Base-by-base conservation (phyloP, 2,888 invertebrate species). In the Clostera curtula region DNA sequence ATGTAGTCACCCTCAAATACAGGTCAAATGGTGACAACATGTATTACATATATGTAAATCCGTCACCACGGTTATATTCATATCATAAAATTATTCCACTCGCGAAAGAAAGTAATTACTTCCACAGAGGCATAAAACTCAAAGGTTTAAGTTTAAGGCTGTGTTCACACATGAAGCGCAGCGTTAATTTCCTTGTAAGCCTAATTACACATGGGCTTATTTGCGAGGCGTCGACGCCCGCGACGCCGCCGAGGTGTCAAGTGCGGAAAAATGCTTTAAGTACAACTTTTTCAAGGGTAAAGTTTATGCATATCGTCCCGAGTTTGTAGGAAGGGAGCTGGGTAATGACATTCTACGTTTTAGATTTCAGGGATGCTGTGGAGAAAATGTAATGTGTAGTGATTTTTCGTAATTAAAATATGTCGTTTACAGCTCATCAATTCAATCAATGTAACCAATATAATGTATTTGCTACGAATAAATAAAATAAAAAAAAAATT, bases 181-280 rank as follows among this genome's bases (percentile, higher is more conserved):
- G 56, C 61, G 57, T 64, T 66, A 67, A 69, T 70, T 65, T 71
- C 64, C 73, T 72, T 70, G 64, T 71, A 63, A 68, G 72, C 69
- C 74, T 73, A 74, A 76, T 76, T 77, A 75, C 72, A 68, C 64
- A 62, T 55, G 44, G 35, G 71, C 73, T 74, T 74, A 75, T 55
- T 60, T 60, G 52, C 42, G 24, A 29, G 27, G 31, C 26, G 34
- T 21, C 35, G 33, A 26, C 37, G 19, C 24, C 31, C 29, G 27
- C 25, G 24, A 24, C 27, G 34, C 30, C 34, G 39, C 43, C 49
- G 53, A 60, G 62, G 65, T 62, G 63, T 62, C 57, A 66, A 69
- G 64, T 51, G 49, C 35, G 49, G 38, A 53, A 54, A 56, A 49
- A 45, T 46, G 35, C 60, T 60, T 62, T 57, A n/a, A n/a, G n/a